phyloP scores from a whole-genome alignment of 2,113 vertebrate species.

The Meriones unguiculatus region DNA sequence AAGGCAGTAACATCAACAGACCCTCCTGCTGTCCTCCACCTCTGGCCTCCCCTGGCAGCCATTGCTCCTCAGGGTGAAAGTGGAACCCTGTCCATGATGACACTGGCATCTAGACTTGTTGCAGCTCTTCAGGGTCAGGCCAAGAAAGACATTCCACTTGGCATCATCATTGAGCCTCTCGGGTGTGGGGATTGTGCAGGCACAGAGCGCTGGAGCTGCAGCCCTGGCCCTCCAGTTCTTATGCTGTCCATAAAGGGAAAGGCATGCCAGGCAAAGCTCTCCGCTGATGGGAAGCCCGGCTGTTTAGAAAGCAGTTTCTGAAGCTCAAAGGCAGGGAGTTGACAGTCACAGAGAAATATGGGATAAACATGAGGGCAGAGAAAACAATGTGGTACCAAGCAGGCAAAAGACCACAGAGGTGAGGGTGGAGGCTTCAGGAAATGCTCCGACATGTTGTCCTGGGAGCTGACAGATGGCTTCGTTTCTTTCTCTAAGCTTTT shows the following conservation, averaged over 20 bases:
- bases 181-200: neutral
- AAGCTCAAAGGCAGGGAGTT: slow-evolving; percentile 1
- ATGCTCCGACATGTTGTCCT: neutral
- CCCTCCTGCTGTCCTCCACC: accelerated
- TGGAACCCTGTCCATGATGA: neutral
- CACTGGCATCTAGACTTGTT: neutral
- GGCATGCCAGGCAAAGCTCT: slow-evolving; percentile 48
- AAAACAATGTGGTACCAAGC: no score
- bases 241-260: slow-evolving; percentile 37
- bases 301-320: slow-evolving; percentile 73
- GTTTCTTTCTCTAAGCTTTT: neutral
- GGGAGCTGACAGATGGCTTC: neutral
- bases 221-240: neutral
- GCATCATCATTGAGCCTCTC: no score
- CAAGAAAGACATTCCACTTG: no score
- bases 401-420: no score
- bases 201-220: neutral
- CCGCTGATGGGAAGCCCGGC: slow-evolving; percentile 58
- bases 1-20: neutral
- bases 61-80: neutral
- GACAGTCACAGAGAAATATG: neutral
- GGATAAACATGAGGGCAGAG: neutral
- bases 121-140: neutral
- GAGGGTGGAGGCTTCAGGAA: neutral
- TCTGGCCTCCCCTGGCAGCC: neutral